A percentile compares a stretch with the other conserved stretches of the same genome.
Evolutionary conservation across 2,888 invertebrate genomes (phyloP).

Genomic region (Gonocerus acuteangulatus): DNA sequence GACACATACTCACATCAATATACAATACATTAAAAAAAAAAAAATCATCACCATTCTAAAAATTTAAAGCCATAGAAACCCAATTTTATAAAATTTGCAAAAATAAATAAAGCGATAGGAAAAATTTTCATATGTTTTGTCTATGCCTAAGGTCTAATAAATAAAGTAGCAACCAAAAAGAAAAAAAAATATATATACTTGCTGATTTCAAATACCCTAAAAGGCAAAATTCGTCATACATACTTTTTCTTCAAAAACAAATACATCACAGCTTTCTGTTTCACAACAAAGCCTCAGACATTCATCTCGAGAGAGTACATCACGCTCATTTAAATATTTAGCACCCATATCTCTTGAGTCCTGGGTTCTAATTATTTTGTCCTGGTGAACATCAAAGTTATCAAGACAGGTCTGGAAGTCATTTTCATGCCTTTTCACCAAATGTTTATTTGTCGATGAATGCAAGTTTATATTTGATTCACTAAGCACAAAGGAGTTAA

Average conservation of each 20-base stretch:
- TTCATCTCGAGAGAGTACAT: conserved; percentile 69
- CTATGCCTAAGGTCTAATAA: too few relatives aligned
- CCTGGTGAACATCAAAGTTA: conserved; percentile 75
- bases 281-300: conserved; percentile 82
- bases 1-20: too few relatives aligned
- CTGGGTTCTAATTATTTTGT: conserved; percentile 84
- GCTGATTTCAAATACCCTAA: too few relatives aligned
- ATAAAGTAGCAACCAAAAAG: too few relatives aligned
- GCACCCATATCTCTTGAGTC: conserved; percentile 85
- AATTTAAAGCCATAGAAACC: too few relatives aligned
- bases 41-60: too few relatives aligned
- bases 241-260: conserved; percentile 87
- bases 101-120: too few relatives aligned
- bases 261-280: conserved; percentile 79
- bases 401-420: conserved; percentile 58
- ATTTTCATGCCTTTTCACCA: conserved; percentile 7
- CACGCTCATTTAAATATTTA: conserved; percentile 76
- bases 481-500: conserved; percentile 9
- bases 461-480: conserved; percentile 12
- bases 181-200: too few relatives aligned
- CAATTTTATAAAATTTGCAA: too few relatives aligned
- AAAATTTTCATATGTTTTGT: too few relatives aligned
- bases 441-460: conserved; percentile 2
- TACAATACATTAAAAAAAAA: too few relatives aligned
- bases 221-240: too few relatives aligned